Percentiles rank a stretch among this genome's conserved stretches.
Evolutionary conservation across 2,797 vertebrate genomes (phyloP).

Genomic region (Clarias fuscus): DNA sequence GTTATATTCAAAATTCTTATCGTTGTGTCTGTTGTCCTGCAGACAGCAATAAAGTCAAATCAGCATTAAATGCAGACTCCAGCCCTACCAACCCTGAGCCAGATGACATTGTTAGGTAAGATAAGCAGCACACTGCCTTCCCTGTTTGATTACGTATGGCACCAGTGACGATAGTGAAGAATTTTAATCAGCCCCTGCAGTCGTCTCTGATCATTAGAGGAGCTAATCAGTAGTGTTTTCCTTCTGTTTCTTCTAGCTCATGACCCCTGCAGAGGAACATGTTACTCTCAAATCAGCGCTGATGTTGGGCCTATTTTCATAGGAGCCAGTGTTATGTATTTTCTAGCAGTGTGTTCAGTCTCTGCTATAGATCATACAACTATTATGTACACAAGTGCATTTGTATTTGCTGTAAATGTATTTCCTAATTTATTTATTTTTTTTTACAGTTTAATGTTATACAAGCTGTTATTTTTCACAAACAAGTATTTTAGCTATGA

Average conservation of each 20-base stretch:
- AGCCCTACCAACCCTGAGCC: slow-evolving; percentile 53
- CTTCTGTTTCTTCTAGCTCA: background rate
- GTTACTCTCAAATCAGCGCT: background rate
- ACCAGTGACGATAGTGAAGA: background rate
- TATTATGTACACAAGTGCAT: background rate
- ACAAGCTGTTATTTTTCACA: background rate
- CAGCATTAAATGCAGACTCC: slow-evolving; percentile 58
- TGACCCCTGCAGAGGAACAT: slow-evolving; percentile 9
- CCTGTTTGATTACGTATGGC: background rate
- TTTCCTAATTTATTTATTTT: slow-evolving; percentile 27
- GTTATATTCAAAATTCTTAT: background rate
- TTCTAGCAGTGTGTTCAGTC: background rate
- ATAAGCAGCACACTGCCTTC: background rate
- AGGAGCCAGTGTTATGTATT: background rate
- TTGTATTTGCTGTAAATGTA: slow-evolving; percentile 11
- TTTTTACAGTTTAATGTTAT: background rate
- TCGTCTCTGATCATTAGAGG: background rate
- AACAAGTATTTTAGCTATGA: background rate
- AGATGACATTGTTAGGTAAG: slow-evolving; percentile 68
- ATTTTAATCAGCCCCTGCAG: background rate
- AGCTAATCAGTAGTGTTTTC: background rate
- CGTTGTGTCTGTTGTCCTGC: slow-evolving; percentile 7
- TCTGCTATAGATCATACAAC: background rate
- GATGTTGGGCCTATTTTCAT: background rate
- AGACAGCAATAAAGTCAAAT: slow-evolving; percentile 69